Base-by-base conservation (phyloP, 2,888 invertebrate genomes). In the Volucella inanis region DNA sequence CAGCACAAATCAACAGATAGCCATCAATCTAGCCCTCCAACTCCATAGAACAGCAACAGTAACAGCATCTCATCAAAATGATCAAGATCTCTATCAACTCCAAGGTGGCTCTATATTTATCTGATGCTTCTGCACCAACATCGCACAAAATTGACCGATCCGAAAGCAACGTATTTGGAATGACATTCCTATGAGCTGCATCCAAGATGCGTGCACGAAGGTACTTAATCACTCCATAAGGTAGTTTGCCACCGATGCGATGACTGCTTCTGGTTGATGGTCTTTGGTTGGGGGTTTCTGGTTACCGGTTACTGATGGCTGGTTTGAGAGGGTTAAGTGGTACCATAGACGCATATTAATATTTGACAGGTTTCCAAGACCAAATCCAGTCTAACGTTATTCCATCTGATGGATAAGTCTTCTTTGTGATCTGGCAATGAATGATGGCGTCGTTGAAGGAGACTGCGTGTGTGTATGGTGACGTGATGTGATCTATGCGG, bases 301-400 rank as follows among this genome's bases (percentile, higher is more conserved):
- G 31, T 31, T 31, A 31, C 31, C 6, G 31, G 31, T 31, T 31
- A 31, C 31, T 6, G 31, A 67, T 31, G 31, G 57, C 80, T 52
- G 80, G 80, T 74, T 80, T 80, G 74, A 75, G 80, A 81, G 71
- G 83, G 74, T 75, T 75, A 79, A 84, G 83, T 84, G 79, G 74
- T 84, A 84, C 83, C 70, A 70, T 79, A 79, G 79, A 71, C 65
- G 83, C 83, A 79, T 84, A 84, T 84, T 84, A 84, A 79, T 75
- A 84, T 84, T 84, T 79, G 83, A 70, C 75, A 75, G 68, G 74
- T 59, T 76, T 82, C 22, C 57, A 62, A 14, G 31, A 9, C 12
- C 22, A 52, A 65, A 41, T 31, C 12, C 8, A 52, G 80, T 43
- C 12, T 55, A 79, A 79, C 54, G 39, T 68, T 59, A 65, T 45